phyloP scores from a whole-genome alignment of 2,113 vertebrate genomes.

The Eclectus roratus region DNA sequence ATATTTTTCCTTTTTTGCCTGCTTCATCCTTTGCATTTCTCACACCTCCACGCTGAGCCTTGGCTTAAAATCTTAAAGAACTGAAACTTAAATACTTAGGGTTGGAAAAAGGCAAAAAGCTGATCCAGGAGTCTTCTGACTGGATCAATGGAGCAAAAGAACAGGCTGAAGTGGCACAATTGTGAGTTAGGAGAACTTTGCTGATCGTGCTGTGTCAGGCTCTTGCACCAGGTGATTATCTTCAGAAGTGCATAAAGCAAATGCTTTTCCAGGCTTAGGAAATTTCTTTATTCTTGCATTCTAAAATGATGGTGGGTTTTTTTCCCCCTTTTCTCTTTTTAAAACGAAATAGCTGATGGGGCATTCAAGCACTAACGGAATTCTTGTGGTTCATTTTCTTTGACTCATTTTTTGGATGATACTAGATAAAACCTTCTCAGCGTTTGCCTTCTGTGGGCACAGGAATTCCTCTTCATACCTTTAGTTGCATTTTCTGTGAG shows the following conservation, averaged over 20 bases:
- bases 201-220: constrained; percentile 7
- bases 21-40: not conserved
- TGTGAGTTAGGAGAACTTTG: not conserved
- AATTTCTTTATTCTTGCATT: not conserved
- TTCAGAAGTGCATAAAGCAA: not conserved
- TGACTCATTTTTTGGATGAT: not conserved
- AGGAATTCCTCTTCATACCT: not conserved
- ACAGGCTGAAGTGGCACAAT: constrained; percentile 31
- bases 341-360: not conserved
- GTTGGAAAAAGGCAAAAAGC: not conserved
- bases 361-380: not conserved
- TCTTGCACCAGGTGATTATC: not conserved
- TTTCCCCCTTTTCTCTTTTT: not conserved
- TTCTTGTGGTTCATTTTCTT: not conserved
- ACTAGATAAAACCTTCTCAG: not conserved
- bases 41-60: not conserved
- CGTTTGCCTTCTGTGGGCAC: not conserved
- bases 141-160: constrained; percentile 37
- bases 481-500: not conserved
- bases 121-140: constrained; percentile 22
- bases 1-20: not conserved
- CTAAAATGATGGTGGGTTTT: not conserved
- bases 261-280: not conserved
- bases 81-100: not conserved
- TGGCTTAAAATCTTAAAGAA: not conserved